Conservation (phyloP, 2,797 vertebrate genomes). For the Austrolebias charrua region DNA sequence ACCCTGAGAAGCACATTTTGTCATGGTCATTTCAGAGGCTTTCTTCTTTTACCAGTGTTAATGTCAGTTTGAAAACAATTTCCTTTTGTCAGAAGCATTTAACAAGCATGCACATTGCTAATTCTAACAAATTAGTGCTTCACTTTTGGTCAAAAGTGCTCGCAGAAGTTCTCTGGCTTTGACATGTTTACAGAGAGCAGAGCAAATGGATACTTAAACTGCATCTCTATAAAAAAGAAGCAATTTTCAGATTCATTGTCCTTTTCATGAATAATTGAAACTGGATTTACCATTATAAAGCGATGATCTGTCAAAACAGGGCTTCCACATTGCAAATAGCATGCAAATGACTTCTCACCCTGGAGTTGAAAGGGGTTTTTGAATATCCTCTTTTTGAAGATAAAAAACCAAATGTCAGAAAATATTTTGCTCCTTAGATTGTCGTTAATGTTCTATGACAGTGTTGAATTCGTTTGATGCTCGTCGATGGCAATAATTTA, state of each 20-base stretch:
- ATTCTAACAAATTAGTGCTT: conserved; percentile 54
- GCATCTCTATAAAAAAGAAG: conserved; percentile 45
- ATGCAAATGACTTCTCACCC: conserved; percentile 47
- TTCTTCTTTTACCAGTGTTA: conserved; percentile 4
- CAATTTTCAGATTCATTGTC: conserved; percentile 56
- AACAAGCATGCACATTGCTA: not conserved
- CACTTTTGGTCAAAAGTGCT: conserved; percentile 39
- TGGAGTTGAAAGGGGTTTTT: conserved; percentile 42
- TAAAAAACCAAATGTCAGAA: conserved; percentile 31
- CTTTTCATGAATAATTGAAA: conserved; percentile 75
- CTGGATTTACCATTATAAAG: conserved; percentile 64
- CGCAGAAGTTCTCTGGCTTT: conserved; percentile 42
- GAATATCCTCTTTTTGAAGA: conserved; percentile 39
- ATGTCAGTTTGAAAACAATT: conserved; percentile 25
- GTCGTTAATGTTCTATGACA: conserved; percentile 4
- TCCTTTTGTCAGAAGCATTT: not conserved
- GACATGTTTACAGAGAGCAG: conserved; percentile 60
- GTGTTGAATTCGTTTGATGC: not conserved
- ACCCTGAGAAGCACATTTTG: conserved; percentile 27
- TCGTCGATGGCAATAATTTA: not conserved
- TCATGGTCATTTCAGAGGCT: not conserved
- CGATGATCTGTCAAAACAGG: conserved; percentile 64
- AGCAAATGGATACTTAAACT: conserved; percentile 59
- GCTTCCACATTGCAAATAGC: conserved; percentile 41
- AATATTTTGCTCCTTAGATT: conserved; percentile 14